These are phyloP conservation scores for Rhea americana DNA, from an alignment of 2,113 vertebrate species.

Conservation along the genomic window DNA sequence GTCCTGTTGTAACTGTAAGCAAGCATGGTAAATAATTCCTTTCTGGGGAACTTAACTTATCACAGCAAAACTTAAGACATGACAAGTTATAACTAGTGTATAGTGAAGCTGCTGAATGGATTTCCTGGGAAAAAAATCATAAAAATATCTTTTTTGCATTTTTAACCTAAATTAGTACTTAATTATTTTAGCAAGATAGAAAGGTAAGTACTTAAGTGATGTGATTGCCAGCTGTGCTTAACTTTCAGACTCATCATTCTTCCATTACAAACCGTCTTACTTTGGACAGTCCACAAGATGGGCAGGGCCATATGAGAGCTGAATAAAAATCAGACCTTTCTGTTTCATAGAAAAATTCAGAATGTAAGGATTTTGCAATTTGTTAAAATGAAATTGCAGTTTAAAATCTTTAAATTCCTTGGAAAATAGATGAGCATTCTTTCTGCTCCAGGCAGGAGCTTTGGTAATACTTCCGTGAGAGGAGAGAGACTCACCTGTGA, in stretches of 20 bases:
- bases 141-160: neutral
- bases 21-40: slow-evolving; percentile 55
- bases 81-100: neutral
- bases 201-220: neutral
- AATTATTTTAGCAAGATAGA: neutral
- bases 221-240: neutral
- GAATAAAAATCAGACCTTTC: neutral
- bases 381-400: neutral
- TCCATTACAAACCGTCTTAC: neutral
- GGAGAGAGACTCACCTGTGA: neutral
- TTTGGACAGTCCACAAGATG: neutral
- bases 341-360: neutral
- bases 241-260: neutral
- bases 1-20: slow-evolving; percentile 37
- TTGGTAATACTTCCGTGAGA: neutral
- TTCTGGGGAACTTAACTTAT: slow-evolving; percentile 51
- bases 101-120: neutral
- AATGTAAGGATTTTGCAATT: neutral
- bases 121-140: neutral
- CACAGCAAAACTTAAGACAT: slow-evolving; percentile 44
- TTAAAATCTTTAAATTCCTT: neutral
- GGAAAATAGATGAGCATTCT: neutral
- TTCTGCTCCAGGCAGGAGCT: neutral
- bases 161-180: neutral
- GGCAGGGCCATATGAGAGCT: neutral